phyloP scores from a whole-genome alignment of 2,113 vertebrate genomes.

The Ornithorhynchus anatinus region DNA sequence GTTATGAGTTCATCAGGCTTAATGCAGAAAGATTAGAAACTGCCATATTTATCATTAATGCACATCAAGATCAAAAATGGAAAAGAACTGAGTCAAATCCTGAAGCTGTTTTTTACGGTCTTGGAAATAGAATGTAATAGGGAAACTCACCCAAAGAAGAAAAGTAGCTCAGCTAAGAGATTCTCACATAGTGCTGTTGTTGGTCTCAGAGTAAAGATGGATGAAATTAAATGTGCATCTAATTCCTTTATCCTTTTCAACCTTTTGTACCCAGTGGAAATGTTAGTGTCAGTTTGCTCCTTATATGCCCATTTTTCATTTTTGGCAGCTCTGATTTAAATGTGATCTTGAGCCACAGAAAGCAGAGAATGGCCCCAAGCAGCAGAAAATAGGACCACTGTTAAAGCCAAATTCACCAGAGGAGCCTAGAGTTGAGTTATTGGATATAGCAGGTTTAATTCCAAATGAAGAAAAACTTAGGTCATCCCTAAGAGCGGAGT shows the following conservation, averaged over 20 bases:
- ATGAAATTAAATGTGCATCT: not conserved
- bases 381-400: too few relatives aligned
- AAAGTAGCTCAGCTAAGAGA: rapidly evolving
- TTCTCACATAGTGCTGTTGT: rapidly evolving
- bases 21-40: not conserved
- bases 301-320: too few relatives aligned
- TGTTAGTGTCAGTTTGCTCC: too few relatives aligned
- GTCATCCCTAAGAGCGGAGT: too few relatives aligned
- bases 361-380: too few relatives aligned
- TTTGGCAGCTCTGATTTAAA: too few relatives aligned
- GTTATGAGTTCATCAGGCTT: not conserved
- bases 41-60: not conserved
- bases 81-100: not conserved
- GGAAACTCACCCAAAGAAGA: not conserved
- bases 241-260: not conserved
- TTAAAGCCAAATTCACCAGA: too few relatives aligned
- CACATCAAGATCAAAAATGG: not conserved
- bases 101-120: not conserved
- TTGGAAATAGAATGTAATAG: not conserved
- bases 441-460: too few relatives aligned
- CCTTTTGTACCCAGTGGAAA: too few relatives aligned
- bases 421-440: too few relatives aligned
- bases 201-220: not conserved
- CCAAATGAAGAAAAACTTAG: too few relatives aligned
- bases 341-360: too few relatives aligned